Conservation (phyloP, 2,888 invertebrate genomes). For the Hymenopus coronatus region DNA sequence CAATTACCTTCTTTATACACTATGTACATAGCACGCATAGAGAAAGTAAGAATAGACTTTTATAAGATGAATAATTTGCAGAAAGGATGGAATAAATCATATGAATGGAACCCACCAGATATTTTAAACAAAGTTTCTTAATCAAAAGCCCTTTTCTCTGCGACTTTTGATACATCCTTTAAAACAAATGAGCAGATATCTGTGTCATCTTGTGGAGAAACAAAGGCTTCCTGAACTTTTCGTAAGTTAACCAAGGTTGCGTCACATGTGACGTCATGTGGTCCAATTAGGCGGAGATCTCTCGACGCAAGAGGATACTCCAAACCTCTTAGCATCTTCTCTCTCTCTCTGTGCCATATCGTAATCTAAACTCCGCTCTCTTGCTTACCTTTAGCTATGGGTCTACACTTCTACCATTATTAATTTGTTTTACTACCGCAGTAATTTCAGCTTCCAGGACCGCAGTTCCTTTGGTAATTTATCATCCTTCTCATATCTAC, state of each 20-base stretch:
- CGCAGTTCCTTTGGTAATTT: background rate
- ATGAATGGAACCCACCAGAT: too few relatives aligned
- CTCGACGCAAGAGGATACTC: background rate
- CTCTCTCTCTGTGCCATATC: background rate
- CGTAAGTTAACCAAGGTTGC: background rate
- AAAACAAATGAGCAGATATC: too few relatives aligned
- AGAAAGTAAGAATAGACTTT: too few relatives aligned
- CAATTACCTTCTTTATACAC: too few relatives aligned
- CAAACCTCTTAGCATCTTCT: background rate
- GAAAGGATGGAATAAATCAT: too few relatives aligned
- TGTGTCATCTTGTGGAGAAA: background rate
- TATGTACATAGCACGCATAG: too few relatives aligned
- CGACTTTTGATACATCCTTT: too few relatives aligned
- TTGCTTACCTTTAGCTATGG: background rate
- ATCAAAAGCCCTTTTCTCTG: too few relatives aligned
- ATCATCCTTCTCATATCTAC: background rate
- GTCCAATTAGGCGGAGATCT: background rate
- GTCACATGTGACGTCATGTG: background rate
- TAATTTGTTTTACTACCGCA: background rate
- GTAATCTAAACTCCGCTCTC: background rate
- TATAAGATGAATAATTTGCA: too few relatives aligned
- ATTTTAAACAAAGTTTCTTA: too few relatives aligned
- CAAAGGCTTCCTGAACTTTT: background rate
- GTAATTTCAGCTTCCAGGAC: background rate
- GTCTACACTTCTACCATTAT: background rate